These are phyloP conservation scores for Apteryx owenii DNA, from an alignment of 2,113 vertebrate species.

Conservation along the genomic window DNA sequence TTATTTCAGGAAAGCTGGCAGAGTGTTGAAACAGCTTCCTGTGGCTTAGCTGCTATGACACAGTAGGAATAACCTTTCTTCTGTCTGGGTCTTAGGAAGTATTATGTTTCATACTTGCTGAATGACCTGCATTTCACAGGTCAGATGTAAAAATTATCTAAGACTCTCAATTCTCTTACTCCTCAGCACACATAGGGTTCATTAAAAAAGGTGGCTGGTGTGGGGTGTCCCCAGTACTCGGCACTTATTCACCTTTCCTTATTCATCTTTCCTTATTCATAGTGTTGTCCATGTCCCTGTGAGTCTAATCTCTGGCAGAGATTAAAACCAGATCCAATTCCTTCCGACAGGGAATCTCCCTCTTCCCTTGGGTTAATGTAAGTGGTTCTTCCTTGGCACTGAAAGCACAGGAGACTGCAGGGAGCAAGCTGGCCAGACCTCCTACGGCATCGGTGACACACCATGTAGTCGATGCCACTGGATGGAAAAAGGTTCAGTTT, in stretches of 20 bases:
- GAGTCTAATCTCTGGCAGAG: not conserved
- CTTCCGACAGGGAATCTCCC: not conserved
- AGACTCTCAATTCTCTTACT: not conserved
- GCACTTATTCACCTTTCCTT: not conserved
- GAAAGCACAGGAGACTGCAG: not conserved
- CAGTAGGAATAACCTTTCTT: constrained; percentile 62
- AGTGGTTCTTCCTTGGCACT: not conserved
- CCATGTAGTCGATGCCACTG: accelerated
- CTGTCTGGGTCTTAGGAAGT: constrained; percentile 54
- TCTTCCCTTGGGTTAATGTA: not conserved
- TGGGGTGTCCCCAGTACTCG: not conserved
- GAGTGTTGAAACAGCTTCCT: constrained; percentile 51
- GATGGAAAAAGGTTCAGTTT: not conserved
- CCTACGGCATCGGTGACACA: not conserved
- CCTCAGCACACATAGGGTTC: not conserved
- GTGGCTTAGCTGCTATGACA: constrained; percentile 57
- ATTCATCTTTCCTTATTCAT: not conserved
- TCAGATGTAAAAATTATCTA: constrained; percentile 53
- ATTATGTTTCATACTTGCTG: constrained; percentile 57
- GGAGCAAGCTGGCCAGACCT: not conserved
- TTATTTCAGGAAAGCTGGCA: constrained; percentile 58
- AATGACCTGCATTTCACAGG: constrained; percentile 48
- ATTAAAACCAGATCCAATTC: not conserved
- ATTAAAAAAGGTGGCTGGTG: not conserved
- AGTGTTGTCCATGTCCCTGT: accelerated